Base-by-base conservation (phyloP, 2,888 invertebrate genomes). In the Andrena chrysosceles region DNA sequence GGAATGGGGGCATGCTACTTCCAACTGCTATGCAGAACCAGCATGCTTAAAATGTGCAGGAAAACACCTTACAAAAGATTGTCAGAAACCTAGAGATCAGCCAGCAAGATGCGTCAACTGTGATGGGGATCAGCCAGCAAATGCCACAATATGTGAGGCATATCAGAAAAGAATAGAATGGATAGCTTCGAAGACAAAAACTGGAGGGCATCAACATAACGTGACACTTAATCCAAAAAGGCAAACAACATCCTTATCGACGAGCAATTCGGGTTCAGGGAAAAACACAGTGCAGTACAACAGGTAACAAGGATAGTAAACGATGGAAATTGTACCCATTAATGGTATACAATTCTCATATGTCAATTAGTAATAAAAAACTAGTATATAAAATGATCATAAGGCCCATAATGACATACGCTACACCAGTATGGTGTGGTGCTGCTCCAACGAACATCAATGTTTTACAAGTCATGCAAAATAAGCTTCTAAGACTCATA, bases 191-290 rank as follows among this genome's bases (percentile, higher is more conserved):
- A 35, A 35, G 35, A 0, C 10, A 35, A 35, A 35, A 35, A 35
- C 35, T 35, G 35, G 35, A 3, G 35, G 35, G 3, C 3, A 35
- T 3, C 35, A 10, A 35, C 2, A 35, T 35, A 35, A 35, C 3
- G 35, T 35, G 35, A 35, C 35, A 35, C 2, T 2, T 0, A 10
- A 3, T 35, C 2, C 10, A 3, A 35, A 10, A 75, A 63, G 7
- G 77, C 75, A 85, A 69, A 85, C 10, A 82, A 81, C 8, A 79
- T 81, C 0, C 42, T 75, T 20, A 52, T 73, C 5, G 31, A 85
- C 10, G n/a, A 80, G n/a, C 90, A 90, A 77, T 91, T 90, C 68
- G 91, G 91, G 2, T 93, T 93, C 72, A 81, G 90, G 67, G 60
- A 75, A 78, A 82, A 80, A 52, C 90, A 91, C 60, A 89, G 83